phyloP scores from a whole-genome alignment of 2,797 vertebrate genomes.

The Dryobates pubescens region DNA sequence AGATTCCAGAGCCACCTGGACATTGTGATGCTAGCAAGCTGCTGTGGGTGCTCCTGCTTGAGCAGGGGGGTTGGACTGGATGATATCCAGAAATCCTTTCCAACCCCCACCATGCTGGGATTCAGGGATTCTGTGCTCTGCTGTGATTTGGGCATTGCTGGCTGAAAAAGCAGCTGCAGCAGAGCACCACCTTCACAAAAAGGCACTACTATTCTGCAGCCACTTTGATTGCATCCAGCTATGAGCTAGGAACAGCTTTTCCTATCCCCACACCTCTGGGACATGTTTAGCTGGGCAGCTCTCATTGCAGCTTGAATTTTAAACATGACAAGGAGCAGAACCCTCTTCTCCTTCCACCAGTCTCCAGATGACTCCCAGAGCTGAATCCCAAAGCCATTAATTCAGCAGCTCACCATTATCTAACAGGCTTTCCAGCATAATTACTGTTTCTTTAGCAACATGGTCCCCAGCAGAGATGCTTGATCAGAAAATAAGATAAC shows the following conservation, averaged over 20 bases:
- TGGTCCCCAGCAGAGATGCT: fast-evolving
- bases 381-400: not conserved
- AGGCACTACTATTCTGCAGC: not conserved
- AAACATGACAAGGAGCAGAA: not conserved
- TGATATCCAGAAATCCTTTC: too few relatives aligned
- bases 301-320: not conserved
- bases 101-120: too few relatives aligned
- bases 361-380: not conserved
- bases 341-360: not conserved
- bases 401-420: not conserved
- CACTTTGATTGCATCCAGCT: fast-evolving
- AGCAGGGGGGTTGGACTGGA: too few relatives aligned
- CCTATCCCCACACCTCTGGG: not conserved
- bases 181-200: too few relatives aligned
- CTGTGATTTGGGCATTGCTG: fast-evolving
- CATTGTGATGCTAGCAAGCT: too few relatives aligned
- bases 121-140: too few relatives aligned
- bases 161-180: too few relatives aligned
- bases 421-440: not conserved
- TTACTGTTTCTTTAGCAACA: not conserved
- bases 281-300: fast-evolving
- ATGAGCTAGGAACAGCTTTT: not conserved
- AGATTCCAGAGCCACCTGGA: too few relatives aligned
- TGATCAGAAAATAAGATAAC: not conserved
- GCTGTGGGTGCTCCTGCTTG: too few relatives aligned